phyloP scores from a whole-genome alignment of 2,888 invertebrate genomes.

The Limnephilus auricula region DNA sequence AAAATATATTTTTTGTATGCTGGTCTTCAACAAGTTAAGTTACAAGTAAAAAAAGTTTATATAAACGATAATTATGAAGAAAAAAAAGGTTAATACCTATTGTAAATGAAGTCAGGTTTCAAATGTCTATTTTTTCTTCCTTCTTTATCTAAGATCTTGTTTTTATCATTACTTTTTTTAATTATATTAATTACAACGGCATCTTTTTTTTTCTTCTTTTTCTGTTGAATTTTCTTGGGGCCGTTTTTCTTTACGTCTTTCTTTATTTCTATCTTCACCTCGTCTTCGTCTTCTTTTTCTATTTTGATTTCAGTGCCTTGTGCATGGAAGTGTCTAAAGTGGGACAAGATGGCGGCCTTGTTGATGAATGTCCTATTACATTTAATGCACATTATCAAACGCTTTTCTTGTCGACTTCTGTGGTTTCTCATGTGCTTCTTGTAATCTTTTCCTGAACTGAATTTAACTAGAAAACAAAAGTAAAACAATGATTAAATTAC shows the following conservation, averaged over 20 bases:
- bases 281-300: background rate
- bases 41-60: no score
- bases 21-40: no score
- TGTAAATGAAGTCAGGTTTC: background rate
- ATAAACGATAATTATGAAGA: background rate
- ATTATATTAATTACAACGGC: background rate
- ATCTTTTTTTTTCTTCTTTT: background rate
- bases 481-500: background rate
- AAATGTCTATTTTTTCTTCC: background rate
- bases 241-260: background rate
- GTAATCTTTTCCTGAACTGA: background rate
- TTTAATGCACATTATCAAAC: background rate
- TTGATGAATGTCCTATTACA: slow-evolving; percentile 5
- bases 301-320: background rate
- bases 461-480: background rate
- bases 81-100: background rate
- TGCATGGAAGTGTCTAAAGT: background rate
- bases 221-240: background rate
- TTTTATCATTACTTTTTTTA: background rate
- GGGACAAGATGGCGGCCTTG: slow-evolving; percentile 14
- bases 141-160: background rate
- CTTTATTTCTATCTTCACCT: background rate
- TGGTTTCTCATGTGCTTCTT: background rate
- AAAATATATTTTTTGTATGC: no score
- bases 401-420: background rate